Evolutionary conservation across 2,113 vertebrate species (phyloP).

Genomic region (Peromyscus maniculatus): DNA sequence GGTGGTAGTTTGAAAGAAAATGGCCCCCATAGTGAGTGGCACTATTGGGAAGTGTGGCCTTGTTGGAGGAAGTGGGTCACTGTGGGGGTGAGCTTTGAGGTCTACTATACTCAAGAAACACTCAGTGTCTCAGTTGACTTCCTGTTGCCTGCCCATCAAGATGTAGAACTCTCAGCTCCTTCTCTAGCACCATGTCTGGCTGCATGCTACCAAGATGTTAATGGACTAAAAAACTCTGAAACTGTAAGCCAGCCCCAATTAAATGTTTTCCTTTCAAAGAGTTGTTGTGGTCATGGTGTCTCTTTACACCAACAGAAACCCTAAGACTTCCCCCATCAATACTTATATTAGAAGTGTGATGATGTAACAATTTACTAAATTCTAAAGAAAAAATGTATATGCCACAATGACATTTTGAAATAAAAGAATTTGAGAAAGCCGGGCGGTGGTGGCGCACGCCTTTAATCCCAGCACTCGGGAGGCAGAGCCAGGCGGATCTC

Average conservation of each 20-base stretch:
- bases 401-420: conserved; percentile 2
- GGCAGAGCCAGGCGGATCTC: too few relatives aligned
- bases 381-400: neutral
- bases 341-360: neutral
- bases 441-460: too few relatives aligned
- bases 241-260: neutral
- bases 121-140: neutral
- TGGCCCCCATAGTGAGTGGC: neutral
- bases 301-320: neutral
- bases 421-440: conserved; percentile 31
- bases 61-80: neutral
- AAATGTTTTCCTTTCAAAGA: neutral
- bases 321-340: neutral
- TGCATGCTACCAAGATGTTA: neutral
- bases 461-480: too few relatives aligned
- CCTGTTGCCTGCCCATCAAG: neutral
- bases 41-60: too few relatives aligned
- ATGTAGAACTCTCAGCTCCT: neutral
- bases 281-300: neutral
- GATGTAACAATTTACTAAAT: conserved; percentile 23
- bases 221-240: neutral
- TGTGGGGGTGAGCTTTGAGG: neutral
- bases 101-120: neutral
- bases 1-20: neutral
- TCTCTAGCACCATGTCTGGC: neutral